Base-by-base conservation (phyloP, 2,888 invertebrate species). In the Tineola bisselliella region DNA sequence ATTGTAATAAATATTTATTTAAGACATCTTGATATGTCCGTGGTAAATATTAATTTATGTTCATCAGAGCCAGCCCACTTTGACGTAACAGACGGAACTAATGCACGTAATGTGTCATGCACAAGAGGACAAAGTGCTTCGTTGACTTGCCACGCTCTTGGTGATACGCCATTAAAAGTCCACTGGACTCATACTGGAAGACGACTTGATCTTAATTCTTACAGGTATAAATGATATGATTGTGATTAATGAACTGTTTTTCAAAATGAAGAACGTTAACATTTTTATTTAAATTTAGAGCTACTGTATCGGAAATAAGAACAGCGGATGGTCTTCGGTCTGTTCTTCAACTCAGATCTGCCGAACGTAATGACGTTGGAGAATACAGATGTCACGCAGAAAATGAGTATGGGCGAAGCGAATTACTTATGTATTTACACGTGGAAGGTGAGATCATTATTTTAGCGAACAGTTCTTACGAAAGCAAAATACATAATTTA, bases 131-230 rank as follows among this genome's bases (percentile, higher is more conserved):
- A 90, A 67, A 88, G 91, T 58, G 91, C 91, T 25, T 87, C 89
- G 38, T 84, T 95, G 64, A 86, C 89, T 65, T 95, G 95, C 74
- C 88, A 89, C 66, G 93, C 94, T 56, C 91, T 90, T 64, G 95
- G 95, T 1, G 95, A 95, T 78, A 89, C 90, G 67, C 95, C 95
- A 10, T 91, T 95, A 66, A 89, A 90, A 66, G 89, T 95, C 62
- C 88, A 89, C 63, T 95, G 95, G 95, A 90, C 90, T 63, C 91
- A 90, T 69, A 90, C 90, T 69, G 90, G 92, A 70, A 86, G 80
- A 65, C 88, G 89, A 59, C 88, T 93, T 64, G 91, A 92, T 71
- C 81, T 89, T 61, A 88, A 89, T 70, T 90, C 89, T 63, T 91
- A 90, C 76, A 77, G 89, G 76, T 89, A 63, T 54, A 11, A 2